Evolutionary conservation across 2,797 vertebrate species (phyloP), one percentile per base, ranked within the genome.

Genomic region (Perodicticus potto): DNA sequence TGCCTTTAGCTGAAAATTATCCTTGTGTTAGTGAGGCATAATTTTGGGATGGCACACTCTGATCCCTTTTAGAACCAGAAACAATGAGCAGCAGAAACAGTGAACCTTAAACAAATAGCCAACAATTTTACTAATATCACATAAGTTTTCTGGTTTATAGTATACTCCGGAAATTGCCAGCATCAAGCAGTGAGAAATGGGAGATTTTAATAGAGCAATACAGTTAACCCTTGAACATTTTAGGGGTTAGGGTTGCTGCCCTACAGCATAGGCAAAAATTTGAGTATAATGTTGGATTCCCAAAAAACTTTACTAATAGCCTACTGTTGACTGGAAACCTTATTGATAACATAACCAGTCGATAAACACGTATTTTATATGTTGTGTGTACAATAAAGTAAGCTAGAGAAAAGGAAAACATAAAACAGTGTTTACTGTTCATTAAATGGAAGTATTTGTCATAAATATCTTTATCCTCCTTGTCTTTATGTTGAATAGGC

Each of bases 181-280:
- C 32, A 67, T 65, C 63, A 32, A 49, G 45, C 45, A 49, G 45
- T 49, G 45, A 49, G 45, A 49, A 49, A 49, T 49, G 45, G 45
- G 45, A 25, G 40, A 63, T 85, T 65, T 53, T 45, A 95, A 70
- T 80, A 84, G 89, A 95, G 55, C 49, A 69, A 16, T 82, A 82
- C 45, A 40, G 17, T 29, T 86, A 69, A 40, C n/a, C 10, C 45
- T 72, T 57, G 67, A 55, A 40, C 34, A 72, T 20, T n/a, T 27
- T 12, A 2, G 27, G 65, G 11, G 19, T 65, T 65, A 61, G 59
- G 40, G 59, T 40, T 4, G 4, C 27, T n/a, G 40, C 43, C 40
- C 29, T 63, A 12, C 27, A 32, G 37, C 32, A 29, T 11, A 43
- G 59, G 20, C 5, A 12, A 45, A 63, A 82, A 65, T 65, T 14